Conservation (phyloP, 2,113 vertebrate genomes). For the Anarhynchus alexandrinus region DNA sequence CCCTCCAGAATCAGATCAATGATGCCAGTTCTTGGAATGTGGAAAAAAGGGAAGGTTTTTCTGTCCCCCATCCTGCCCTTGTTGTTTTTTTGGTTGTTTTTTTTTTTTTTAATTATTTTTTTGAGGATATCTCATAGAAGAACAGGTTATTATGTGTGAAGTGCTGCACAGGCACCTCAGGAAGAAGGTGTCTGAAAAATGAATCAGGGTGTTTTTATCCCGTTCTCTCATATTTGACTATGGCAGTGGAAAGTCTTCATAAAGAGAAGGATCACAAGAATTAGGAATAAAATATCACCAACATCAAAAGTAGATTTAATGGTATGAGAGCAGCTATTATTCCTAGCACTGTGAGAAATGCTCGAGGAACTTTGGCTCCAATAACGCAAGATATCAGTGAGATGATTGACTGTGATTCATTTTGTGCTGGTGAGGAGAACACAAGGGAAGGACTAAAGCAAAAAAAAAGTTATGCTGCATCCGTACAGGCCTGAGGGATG, state of each 20-base stretch:
- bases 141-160: neutral
- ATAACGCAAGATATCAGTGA: neutral
- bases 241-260: neutral
- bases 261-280: neutral
- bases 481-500: neutral
- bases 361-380: neutral
- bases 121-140: neutral
- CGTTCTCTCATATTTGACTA: neutral
- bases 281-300: neutral
- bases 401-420: constrained; percentile 19
- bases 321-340: neutral
- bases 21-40: neutral
- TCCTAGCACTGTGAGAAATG: neutral
- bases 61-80: neutral
- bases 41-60: neutral
- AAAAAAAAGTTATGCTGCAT: neutral
- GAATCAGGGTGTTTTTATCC: neutral
- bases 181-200: neutral
- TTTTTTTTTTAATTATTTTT: neutral
- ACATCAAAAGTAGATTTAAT: neutral
- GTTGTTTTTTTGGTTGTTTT: no score
- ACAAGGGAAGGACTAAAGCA: neutral
- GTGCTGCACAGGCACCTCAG: neutral
- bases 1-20: neutral
- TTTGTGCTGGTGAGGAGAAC: neutral